phyloP scores from a whole-genome alignment of 2,113 vertebrate genomes.

The Hemiprocne comata region DNA sequence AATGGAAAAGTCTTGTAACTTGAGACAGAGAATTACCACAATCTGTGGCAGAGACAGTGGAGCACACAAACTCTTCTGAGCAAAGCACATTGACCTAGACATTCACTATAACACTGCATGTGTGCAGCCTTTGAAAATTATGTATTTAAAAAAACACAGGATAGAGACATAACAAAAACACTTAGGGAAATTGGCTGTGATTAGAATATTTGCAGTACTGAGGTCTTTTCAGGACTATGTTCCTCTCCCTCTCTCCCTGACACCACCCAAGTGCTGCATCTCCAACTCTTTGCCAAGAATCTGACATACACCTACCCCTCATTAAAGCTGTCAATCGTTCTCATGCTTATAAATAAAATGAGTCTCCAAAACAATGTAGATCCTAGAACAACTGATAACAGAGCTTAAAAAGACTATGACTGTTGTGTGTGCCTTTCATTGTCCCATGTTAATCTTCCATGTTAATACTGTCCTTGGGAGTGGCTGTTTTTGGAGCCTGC shows the following conservation, averaged over 20 bases:
- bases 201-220: not conserved
- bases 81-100: conserved; percentile 3
- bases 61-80: not conserved
- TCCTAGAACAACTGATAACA: conserved; percentile 29
- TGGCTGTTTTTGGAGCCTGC: conserved; percentile 30
- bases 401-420: not conserved
- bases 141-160: not conserved
- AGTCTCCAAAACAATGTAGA: conserved; percentile 46
- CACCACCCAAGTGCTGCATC: conserved; percentile 18
- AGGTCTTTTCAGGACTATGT: conserved; percentile 10
- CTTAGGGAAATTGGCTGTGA: not conserved
- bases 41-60: conserved; percentile 48
- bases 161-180: not conserved
- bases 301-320: conserved; percentile 20
- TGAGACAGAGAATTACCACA: conserved; percentile 51
- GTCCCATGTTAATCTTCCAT: conserved; percentile 28
- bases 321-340: conserved; percentile 30
- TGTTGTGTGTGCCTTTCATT: conserved; percentile 24
- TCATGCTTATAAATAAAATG: conserved; percentile 44
- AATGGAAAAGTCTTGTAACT: conserved; percentile 53
- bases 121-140: not conserved
- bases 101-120: not conserved
- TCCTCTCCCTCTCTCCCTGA: not conserved
- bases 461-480: conserved; percentile 54
- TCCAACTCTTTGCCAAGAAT: conserved; percentile 43